A percentile compares a stretch with the other conserved stretches of the same genome.
Conservation (phyloP, 2,113 vertebrate species). For the Eurystomus gularis region DNA sequence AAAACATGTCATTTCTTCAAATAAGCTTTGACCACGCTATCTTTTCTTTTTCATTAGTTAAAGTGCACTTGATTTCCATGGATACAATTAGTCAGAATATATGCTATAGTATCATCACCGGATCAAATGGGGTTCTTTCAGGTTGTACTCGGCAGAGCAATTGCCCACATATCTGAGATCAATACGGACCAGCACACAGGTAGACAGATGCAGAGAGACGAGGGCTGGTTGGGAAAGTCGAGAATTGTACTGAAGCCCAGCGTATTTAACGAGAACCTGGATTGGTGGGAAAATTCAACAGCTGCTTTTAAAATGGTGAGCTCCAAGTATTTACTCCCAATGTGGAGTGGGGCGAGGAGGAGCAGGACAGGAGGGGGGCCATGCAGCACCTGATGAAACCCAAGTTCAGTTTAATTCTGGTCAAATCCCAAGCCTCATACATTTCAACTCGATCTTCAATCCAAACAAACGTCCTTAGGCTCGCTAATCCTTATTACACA, state of each 20-base stretch:
- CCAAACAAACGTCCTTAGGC: slow-evolving; percentile 56
- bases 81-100: slow-evolving; percentile 70
- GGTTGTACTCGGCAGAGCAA: slow-evolving; percentile 16
- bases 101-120: not conserved
- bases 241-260: not conserved
- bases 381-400: not conserved
- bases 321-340: not conserved
- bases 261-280: not conserved
- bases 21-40: slow-evolving; percentile 71
- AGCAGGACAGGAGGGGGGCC: not conserved
- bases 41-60: slow-evolving; percentile 67
- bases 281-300: not conserved
- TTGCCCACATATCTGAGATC: slow-evolving; percentile 66
- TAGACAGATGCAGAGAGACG: not conserved
- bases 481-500: slow-evolving; percentile 70
- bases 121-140: slow-evolving; percentile 43
- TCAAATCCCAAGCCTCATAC: slow-evolving; percentile 16
- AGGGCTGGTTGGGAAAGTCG: slow-evolving; percentile 15
- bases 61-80: slow-evolving; percentile 71
- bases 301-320: not conserved
- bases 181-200: slow-evolving; percentile 11
- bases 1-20: slow-evolving; percentile 78
- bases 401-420: slow-evolving; percentile 38
- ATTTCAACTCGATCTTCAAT: slow-evolving; percentile 59
- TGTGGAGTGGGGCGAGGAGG: not conserved